Evolutionary conservation across 2,797 vertebrate species (phyloP), one percentile per base, ranked within the genome.

Genomic region (Perodicticus potto): DNA sequence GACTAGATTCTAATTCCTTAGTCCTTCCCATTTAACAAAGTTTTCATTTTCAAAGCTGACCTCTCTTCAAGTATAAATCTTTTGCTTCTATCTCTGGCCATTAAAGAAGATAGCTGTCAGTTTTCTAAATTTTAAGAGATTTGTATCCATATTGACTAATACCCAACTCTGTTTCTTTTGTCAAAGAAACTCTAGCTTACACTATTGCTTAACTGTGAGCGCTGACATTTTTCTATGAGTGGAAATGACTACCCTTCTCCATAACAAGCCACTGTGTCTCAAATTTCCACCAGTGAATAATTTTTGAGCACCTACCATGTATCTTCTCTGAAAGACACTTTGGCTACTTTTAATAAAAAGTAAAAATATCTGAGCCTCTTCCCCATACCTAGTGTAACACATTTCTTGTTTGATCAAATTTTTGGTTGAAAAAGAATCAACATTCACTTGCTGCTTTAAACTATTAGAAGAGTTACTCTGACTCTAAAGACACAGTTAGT

Each of bases 1-100:
- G 7, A 53, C 9, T n/a, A 19, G 25, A 78, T 12, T 10, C 49
- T 83, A 20, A 22, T 72, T 95, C 8, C 22, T 61, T 40, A 63
- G 53, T 7, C 4, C 1, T 85, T 22, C 40, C 27, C 27, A 40
- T 17, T 91, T 65, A 72, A 74, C 14, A 34, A 53, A 86, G 27
- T 78, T 93, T 76, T 91, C 19, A 61, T 59, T 96, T 89, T 40
- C 27, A 37, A 88, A 93, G 11, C 23, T 95, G 49, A 82, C 27
- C n/a, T 95, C 2, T 87, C 53, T 73, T 10, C 29, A 76, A 7
- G 16, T 76, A 1, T 49, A 86, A 45, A 14, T 57, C 10, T 83
- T 12, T 34, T 86, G 9, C 37, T 89, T 88, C 17, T 67, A 17
- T 29, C 14, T 81, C 63, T 8, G 9, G 77, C 49, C 85, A 53